Evolutionary conservation across 2,113 vertebrate genomes (phyloP), one percentile per base, ranked within the genome.

Genomic region (Parus major): DNA sequence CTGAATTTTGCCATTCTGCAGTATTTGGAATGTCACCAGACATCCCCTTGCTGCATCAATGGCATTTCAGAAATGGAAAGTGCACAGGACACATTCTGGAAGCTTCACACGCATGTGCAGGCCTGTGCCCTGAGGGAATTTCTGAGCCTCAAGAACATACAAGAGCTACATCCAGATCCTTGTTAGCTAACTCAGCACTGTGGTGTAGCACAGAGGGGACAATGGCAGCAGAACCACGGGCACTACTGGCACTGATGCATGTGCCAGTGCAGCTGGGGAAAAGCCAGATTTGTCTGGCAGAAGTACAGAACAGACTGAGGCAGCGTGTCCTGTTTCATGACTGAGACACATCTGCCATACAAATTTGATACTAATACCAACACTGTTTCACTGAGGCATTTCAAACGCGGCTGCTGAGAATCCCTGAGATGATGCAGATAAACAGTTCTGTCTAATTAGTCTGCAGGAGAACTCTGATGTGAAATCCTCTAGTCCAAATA

Each of bases 281-380:
- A 35, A 92, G 92, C 94, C 96, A 95, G 90, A 11, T 36, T 36
- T 68, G 39, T 59, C 94, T 96, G 96, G 94, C 92, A 86, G 76
- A 47, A 70, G 72, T 42, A 83, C 82, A 86, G 92, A 94, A 82
- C 82, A 59, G 92, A 16, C 71, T 35, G 15, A 65, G 64, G 68
- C 76, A 92, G 39, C 1, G 10, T 55, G 82, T 95, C 69, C 68
- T 83, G 72, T 97, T 93, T 86, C 76, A 47, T 59, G 82, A 29
- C 79, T 59, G 92, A 77, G 82, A 71, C 68, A 78, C 88, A 46
- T 90, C 95, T 94, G 92, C 90, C 79, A 44, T 35, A 60, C 12
- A 49, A 65, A 88, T 93, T 66, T 50, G 46, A 61, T 88, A 57
- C 64, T 60, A 77, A 73, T 77, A 73, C 82, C 59, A 63, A 7